These are phyloP conservation scores for Notospermus geniculatus DNA, from an alignment of 1,140 invertebrate genomes.

Conservation along the genomic window DNA sequence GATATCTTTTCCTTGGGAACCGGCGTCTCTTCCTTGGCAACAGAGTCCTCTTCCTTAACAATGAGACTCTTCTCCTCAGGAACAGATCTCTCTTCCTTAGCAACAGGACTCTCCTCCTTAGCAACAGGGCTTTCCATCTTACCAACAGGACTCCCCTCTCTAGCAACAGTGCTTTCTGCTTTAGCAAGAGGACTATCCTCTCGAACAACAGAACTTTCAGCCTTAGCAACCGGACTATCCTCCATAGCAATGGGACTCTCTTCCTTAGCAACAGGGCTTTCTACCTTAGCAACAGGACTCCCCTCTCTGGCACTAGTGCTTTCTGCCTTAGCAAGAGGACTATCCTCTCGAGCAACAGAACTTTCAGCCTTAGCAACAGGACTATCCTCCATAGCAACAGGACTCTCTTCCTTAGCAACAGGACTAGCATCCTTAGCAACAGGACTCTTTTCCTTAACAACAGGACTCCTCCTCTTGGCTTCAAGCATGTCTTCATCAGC, in stretches of 20 bases:
- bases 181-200: background rate
- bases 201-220: background rate
- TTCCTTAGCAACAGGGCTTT: background rate
- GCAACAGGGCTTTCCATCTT: background rate
- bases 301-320: background rate
- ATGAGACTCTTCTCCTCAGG: too few relatives aligned
- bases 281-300: background rate
- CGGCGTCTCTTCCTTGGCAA: constrained; percentile 3
- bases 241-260: background rate
- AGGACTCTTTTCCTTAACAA: background rate
- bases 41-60: background rate
- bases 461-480: background rate
- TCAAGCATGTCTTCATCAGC: background rate
- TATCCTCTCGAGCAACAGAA: background rate
- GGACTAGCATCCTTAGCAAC: background rate
- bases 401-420: background rate
- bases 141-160: background rate
- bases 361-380: background rate
- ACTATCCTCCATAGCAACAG: background rate
- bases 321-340: background rate
- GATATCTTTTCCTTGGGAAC: background rate
- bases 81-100: constrained; percentile 8
- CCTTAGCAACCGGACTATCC: too few relatives aligned
- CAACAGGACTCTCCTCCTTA: background rate
- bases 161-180: background rate